Percentiles rank a stretch among this genome's conserved stretches.
These are phyloP conservation scores for Prietella phreatophila DNA, from an alignment of 2,113 vertebrate genomes.

Conservation along the genomic window DNA sequence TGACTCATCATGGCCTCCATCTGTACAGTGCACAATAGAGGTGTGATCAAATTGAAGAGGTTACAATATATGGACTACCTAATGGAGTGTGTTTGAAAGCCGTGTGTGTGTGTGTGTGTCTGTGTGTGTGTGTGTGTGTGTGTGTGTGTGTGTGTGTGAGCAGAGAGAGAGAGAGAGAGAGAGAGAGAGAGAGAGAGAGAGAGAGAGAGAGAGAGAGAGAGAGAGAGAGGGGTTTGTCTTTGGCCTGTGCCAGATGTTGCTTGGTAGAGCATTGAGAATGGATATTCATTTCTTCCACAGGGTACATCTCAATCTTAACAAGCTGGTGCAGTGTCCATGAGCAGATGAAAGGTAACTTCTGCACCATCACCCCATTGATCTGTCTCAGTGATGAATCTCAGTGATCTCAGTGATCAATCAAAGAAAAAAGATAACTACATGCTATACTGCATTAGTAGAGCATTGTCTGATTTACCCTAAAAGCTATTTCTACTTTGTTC, in stretches of 20 bases:
- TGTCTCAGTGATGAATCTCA: slow-evolving; percentile 56
- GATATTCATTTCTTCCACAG: slow-evolving; percentile 67
- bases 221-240: slow-evolving; percentile 60
- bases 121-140: neutral
- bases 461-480: slow-evolving; percentile 19
- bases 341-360: slow-evolving; percentile 60
- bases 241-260: slow-evolving; percentile 75
- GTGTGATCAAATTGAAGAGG: slow-evolving; percentile 65
- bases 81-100: neutral
- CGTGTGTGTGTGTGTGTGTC: slow-evolving; percentile 16
- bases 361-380: slow-evolving; percentile 59
- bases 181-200: slow-evolving; percentile 40
- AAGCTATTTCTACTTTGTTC: neutral
- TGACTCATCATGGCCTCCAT: slow-evolving; percentile 71
- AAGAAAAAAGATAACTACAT: slow-evolving; percentile 75
- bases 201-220: slow-evolving; percentile 23
- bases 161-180: slow-evolving; percentile 3
- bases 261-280: slow-evolving; percentile 66
- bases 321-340: slow-evolving; percentile 62
- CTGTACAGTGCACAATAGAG: slow-evolving; percentile 61
- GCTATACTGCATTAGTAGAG: slow-evolving; percentile 40
- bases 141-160: neutral
- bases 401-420: slow-evolving; percentile 58
- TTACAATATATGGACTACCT: slow-evolving; percentile 61
- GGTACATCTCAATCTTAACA: slow-evolving; percentile 67